Base-by-base conservation (phyloP, 2,888 invertebrate species). In the Dynastes tityus region DNA sequence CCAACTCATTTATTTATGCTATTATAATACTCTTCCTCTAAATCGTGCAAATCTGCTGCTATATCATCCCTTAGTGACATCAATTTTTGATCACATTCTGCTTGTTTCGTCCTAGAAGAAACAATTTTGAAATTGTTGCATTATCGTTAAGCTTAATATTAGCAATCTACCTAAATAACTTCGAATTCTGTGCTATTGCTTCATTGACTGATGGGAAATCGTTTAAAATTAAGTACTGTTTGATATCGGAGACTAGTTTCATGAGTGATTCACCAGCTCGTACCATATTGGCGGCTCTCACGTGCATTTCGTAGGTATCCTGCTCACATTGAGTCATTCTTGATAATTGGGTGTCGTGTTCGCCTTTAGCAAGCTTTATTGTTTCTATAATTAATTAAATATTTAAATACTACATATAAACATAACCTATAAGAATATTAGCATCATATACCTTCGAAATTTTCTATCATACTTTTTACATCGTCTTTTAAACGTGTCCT, bases 171-270 rank as follows among this genome's bases (percentile, higher is more conserved):
- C 89, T 86, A 86, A 96, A 97, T 11, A 97, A 89, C 87, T 96
- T 95, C 0, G 96, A 96, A 87, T 97, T 98, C 83, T 96, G 95
- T n/a, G 96, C 94, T 81, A 99, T 98, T 0, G 98, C 97, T 86
- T 98, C 98, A 88, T 99, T 99, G 0, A 99, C 97, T 1, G 98
- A 98, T 64, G 98, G 98, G 87, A 99, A 99, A 89, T 99, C 99
- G 88, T 99, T 99, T 27, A 99, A 91, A 85, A 99, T 98, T 64
- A 99, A 90, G 88, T 98, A 99, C 87, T 99, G 98, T 86, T 99
- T 99, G 81, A 99, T 96, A 87, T 99, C 98, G 0, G 98, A 97
- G 0, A 98, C 98, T 40, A 99, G 90, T 88, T 98, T 98, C 95
- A 98, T 97, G 32, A 99, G 89, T 0, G 98, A 98, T 90, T 99